Conservation (phyloP, 2,113 vertebrate genomes). For the Mionectes macconnelli region DNA sequence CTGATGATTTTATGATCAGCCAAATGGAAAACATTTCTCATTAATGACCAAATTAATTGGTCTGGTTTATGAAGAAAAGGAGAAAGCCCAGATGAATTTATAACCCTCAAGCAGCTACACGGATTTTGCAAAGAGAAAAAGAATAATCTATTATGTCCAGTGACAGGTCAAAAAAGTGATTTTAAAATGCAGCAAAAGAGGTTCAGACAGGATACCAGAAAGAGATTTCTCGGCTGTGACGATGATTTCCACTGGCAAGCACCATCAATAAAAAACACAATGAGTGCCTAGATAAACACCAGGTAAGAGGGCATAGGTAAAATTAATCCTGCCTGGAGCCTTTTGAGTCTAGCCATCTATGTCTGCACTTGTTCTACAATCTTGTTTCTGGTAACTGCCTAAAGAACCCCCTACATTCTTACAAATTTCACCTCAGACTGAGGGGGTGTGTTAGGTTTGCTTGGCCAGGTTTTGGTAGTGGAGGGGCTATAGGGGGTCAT, state of each 20-base stretch:
- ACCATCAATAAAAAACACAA: not conserved
- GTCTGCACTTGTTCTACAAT: not conserved
- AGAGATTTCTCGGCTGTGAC: not conserved
- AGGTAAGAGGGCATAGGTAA: not conserved
- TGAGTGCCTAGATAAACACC: not conserved
- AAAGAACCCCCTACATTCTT: not conserved
- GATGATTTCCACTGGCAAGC: not conserved
- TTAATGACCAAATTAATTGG: not conserved
- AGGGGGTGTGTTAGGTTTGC: not conserved
- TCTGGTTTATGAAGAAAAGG: not conserved
- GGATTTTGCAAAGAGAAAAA: not conserved
- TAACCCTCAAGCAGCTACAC: not conserved
- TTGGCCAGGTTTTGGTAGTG: not conserved
- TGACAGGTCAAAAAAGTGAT: not conserved
- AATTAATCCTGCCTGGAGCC: not conserved
- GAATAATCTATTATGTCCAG: not conserved
- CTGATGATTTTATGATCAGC: not conserved
- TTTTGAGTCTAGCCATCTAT: not conserved
- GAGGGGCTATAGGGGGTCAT: too few relatives aligned
- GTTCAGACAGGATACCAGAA: not conserved
- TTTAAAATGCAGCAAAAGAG: not conserved
- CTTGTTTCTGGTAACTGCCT: not conserved
- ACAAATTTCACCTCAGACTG: not conserved
- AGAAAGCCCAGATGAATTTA: not conserved
- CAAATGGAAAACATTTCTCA: not conserved